Evolutionary conservation across 2,888 invertebrate species (phyloP).

Genomic region (Caenorhabditis auriculariae): DNA sequence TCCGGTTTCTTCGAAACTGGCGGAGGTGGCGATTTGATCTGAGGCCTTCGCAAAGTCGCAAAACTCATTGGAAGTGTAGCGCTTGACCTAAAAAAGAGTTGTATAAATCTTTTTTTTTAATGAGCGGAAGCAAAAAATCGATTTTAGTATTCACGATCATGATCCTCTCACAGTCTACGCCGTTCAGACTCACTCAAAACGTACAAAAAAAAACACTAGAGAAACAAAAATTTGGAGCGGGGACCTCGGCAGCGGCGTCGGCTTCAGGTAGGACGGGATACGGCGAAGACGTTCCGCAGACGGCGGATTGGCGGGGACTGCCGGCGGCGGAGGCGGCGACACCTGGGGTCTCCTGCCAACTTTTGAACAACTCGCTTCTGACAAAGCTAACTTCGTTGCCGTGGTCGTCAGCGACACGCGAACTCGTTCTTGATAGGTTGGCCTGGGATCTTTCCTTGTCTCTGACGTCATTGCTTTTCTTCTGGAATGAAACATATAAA

Average conservation of each 20-base stretch:
- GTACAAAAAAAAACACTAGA: too few species aligned
- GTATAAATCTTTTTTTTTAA: too few species aligned
- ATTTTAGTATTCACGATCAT: too few species aligned
- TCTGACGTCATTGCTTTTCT: constrained; percentile 19
- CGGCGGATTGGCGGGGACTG: constrained; percentile 18
- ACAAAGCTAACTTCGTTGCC: background rate
- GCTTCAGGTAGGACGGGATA: constrained; percentile 18
- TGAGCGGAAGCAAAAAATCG: too few species aligned
- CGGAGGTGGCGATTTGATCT: constrained; percentile 16
- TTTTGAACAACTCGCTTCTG: background rate
- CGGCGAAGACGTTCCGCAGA: constrained; percentile 17
- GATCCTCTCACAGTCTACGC: too few species aligned
- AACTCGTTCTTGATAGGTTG: constrained; percentile 21
- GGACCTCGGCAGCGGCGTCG: constrained; percentile 16
- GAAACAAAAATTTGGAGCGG: too few species aligned
- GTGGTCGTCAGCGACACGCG: constrained; percentile 20
- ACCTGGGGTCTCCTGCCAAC: background rate
- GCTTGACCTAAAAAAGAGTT: too few species aligned
- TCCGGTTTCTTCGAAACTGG: constrained; percentile 5
- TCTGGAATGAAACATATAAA: constrained; percentile 8
- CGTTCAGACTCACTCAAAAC: too few species aligned
- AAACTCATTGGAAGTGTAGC: background rate
- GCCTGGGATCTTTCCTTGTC: constrained; percentile 6
- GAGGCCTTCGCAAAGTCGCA: constrained; percentile 10
- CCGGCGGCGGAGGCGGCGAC: constrained; percentile 19